Percentiles rank a stretch among this genome's conserved stretches.
Conservation (phyloP, 2,888 invertebrate species). For the Galeopsomyia nigrocyanea region DNA sequence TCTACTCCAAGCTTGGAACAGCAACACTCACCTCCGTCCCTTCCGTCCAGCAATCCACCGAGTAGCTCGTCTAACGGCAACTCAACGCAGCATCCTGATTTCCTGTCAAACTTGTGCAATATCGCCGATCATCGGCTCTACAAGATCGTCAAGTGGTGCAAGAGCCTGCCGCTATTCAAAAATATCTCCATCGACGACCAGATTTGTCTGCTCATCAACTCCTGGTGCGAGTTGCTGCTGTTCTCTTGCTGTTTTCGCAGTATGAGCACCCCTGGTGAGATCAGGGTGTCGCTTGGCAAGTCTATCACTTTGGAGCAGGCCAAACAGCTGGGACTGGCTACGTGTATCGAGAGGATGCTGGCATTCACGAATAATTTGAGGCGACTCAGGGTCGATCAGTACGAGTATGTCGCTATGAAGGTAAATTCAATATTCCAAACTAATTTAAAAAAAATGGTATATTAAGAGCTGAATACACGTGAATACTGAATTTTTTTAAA, state of each 20-base stretch:
- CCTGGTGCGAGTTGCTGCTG: conserved; percentile 94
- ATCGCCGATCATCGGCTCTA: conserved; percentile 96
- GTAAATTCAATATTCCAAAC: conserved; percentile 70
- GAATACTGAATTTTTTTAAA: background rate
- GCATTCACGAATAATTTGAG: conserved; percentile 94
- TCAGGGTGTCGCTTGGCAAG: conserved; percentile 79
- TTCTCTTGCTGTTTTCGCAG: conserved; percentile 96
- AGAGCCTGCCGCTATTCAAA: conserved; percentile 95
- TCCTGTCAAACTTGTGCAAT: conserved; percentile 90
- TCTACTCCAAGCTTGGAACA: conserved; percentile 51
- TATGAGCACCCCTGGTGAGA: conserved; percentile 90
- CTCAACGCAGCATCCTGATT: conserved; percentile 76
- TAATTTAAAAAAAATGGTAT: no score
- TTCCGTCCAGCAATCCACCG: conserved; percentile 39
- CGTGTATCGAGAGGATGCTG: conserved; percentile 94
- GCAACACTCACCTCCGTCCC: conserved; percentile 47
- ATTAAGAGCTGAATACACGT: conserved; percentile 9
- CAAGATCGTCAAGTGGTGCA: conserved; percentile 99
- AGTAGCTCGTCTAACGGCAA: conserved; percentile 47
- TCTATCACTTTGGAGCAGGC: conserved; percentile 78
- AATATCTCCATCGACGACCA: conserved; percentile 98
- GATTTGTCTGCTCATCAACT: conserved; percentile 95
- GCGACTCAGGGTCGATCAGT: conserved; percentile 90
- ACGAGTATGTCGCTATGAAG: conserved; percentile 97
- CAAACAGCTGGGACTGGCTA: conserved; percentile 81